These are phyloP conservation scores for Oligia fasciuncula DNA, from an alignment of 2,888 invertebrate species.

Conservation along the genomic window DNA sequence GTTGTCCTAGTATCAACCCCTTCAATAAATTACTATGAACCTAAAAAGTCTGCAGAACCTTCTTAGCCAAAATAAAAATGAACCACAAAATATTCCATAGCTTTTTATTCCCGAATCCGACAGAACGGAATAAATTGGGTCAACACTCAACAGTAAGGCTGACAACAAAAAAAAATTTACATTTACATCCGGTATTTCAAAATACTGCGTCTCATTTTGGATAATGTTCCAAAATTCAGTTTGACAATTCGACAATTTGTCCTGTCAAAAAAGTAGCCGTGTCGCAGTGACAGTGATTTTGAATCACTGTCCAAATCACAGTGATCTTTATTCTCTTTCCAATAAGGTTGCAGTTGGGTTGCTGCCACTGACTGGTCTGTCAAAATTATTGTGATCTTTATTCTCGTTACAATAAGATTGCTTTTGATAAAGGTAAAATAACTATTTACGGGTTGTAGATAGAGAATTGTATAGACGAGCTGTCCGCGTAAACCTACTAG, in stretches of 20 bases:
- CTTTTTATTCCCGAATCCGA: constrained; percentile 28
- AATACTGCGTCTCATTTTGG: constrained; percentile 30
- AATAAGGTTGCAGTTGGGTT: too few relatives aligned
- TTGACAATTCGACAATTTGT: constrained; percentile 4
- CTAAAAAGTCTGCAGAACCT: constrained; percentile 24
- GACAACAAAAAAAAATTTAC: neutral
- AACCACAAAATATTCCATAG: neutral
- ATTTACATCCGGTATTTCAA: constrained; percentile 24
- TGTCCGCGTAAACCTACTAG: too few relatives aligned
- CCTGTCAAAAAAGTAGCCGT: neutral
- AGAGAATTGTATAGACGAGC: too few relatives aligned
- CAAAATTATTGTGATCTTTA: too few relatives aligned
- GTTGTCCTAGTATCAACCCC: neutral
- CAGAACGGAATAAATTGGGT: constrained; percentile 48
- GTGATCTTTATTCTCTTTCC: too few relatives aligned
- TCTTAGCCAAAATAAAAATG: neutral
- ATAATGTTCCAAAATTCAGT: constrained; percentile 10
- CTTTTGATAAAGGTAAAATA: too few relatives aligned
- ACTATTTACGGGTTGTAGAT: too few relatives aligned
- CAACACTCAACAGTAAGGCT: constrained; percentile 33
- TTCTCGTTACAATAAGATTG: too few relatives aligned
- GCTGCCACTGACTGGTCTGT: too few relatives aligned
- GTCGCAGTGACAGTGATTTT: neutral
- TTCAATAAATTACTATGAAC: neutral
- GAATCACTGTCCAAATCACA: too few relatives aligned